A percentile compares a stretch with the other conserved stretches of the same genome.
phyloP scores from a whole-genome alignment of 2,113 vertebrate genomes.

The Salminus brasiliensis region DNA sequence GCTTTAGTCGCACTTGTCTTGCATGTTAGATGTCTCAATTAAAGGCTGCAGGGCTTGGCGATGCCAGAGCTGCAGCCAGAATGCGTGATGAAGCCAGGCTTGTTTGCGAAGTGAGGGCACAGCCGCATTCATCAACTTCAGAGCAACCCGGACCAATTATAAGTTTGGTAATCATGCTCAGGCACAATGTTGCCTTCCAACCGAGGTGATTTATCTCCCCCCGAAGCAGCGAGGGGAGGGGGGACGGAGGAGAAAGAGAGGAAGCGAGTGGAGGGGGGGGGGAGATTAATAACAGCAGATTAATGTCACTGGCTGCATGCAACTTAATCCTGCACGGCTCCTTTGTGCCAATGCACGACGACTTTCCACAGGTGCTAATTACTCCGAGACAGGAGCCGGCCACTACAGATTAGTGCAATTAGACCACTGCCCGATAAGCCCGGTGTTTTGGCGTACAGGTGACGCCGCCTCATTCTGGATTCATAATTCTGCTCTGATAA shows the following conservation, averaged over 20 bases:
- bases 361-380: slow-evolving; percentile 47
- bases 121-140: slow-evolving; percentile 75
- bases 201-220: slow-evolving; percentile 71
- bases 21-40: slow-evolving; percentile 49
- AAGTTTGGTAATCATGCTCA: slow-evolving; percentile 69
- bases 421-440: slow-evolving; percentile 7
- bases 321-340: slow-evolving; percentile 60
- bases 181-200: slow-evolving; percentile 65
- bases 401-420: slow-evolving; percentile 24
- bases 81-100: slow-evolving; percentile 71
- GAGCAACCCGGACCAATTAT: slow-evolving; percentile 71
- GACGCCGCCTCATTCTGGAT: slow-evolving; percentile 1
- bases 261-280: no score
- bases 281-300: slow-evolving; percentile 79
- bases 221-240: slow-evolving; percentile 33
- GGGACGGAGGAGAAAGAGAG: slow-evolving; percentile 61
- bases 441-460: background rate
- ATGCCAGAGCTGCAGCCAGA: slow-evolving; percentile 48
- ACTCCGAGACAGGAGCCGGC: slow-evolving; percentile 2
- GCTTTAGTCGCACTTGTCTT: slow-evolving; percentile 27
- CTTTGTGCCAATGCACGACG: slow-evolving; percentile 58
- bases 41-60: slow-evolving; percentile 2
- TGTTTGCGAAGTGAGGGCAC: slow-evolving; percentile 67
- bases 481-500: slow-evolving; percentile 32
- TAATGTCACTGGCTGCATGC: slow-evolving; percentile 73